Conservation (phyloP, 2,113 vertebrate genomes). For the Oostethus manadensis region DNA sequence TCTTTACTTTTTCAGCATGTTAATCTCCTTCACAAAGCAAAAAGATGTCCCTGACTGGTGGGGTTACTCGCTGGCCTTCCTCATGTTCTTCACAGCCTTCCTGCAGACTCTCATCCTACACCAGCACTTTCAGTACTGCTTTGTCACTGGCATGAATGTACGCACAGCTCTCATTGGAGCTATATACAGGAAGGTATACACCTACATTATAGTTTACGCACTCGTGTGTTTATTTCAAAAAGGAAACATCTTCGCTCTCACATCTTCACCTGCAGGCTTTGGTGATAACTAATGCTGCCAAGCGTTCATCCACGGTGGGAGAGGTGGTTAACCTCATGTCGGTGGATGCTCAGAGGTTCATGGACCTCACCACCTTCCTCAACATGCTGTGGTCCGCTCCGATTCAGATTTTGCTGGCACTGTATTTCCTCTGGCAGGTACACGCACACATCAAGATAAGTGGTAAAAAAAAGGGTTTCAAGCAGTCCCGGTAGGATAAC, state of each 20-base stretch:
- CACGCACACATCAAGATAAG: background rate
- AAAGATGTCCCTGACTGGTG: slow-evolving; percentile 80
- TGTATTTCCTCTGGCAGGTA: slow-evolving; percentile 96
- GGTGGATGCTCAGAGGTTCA: slow-evolving; percentile 90
- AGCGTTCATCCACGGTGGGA: slow-evolving; percentile 84
- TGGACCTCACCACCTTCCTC: slow-evolving; percentile 84
- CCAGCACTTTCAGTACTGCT: slow-evolving; percentile 85
- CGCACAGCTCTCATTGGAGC: slow-evolving; percentile 82
- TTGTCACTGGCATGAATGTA: slow-evolving; percentile 84
- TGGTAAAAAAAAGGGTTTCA: no score
- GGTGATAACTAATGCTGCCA: slow-evolving; percentile 87
- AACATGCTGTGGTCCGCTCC: slow-evolving; percentile 96
- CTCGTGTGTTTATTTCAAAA: background rate
- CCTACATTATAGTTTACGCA: background rate
- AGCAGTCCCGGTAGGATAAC: no score
- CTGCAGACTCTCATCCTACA: slow-evolving; percentile 85
- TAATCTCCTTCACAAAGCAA: slow-evolving; percentile 84
- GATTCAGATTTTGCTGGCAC: slow-evolving; percentile 85
- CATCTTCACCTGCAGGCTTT: slow-evolving; percentile 71
- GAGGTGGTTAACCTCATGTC: slow-evolving; percentile 97
- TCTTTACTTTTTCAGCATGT: slow-evolving; percentile 63
- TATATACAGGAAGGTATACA: slow-evolving; percentile 89
- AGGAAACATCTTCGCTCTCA: background rate
- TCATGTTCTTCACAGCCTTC: slow-evolving; percentile 86
- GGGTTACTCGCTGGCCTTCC: slow-evolving; percentile 84